Evolutionary conservation across 1,140 invertebrate species (phyloP).

Genomic region (Macrobrachium nipponense): DNA sequence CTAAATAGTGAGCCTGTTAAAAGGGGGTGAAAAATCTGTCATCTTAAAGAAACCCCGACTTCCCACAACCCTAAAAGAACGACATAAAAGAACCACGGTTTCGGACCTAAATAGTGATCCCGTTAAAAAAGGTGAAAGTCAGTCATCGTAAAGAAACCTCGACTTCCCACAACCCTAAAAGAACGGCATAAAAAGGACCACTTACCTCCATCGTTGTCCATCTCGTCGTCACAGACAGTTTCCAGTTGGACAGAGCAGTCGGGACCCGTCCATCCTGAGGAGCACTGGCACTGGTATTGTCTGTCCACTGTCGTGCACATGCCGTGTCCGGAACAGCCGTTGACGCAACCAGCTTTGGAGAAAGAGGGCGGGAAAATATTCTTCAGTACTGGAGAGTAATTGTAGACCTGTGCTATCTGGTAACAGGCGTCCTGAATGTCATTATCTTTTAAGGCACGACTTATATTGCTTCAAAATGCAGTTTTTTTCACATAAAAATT

Average conservation of each 20-base stretch:
- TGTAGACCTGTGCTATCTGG: not conserved
- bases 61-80: no score
- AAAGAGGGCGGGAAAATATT: not conserved
- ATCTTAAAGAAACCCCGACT: no score
- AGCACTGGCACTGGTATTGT: conserved; percentile 91
- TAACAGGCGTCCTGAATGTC: not conserved
- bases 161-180: no score
- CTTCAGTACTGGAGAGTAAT: not conserved
- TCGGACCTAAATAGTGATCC: no score
- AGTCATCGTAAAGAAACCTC: not conserved
- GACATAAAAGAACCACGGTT: no score
- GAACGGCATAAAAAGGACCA: not conserved
- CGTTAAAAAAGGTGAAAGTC: not conserved
- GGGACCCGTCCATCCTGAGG: conserved; percentile 89
- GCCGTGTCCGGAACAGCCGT: conserved; percentile 87
- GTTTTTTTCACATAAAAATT: no score
- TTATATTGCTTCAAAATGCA: no score
- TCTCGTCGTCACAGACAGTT: conserved; percentile 91
- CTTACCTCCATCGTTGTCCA: conserved; percentile 96
- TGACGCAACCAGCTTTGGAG: conserved; percentile 43
- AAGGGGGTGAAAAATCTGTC: not conserved
- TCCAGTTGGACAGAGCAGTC: conserved; percentile 92
- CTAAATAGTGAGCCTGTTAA: no score
- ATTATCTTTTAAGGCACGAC: not conserved
- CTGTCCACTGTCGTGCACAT: conserved; percentile 85